phyloP scores from a whole-genome alignment of 2,113 vertebrate species.

The Scomber scombrus region DNA sequence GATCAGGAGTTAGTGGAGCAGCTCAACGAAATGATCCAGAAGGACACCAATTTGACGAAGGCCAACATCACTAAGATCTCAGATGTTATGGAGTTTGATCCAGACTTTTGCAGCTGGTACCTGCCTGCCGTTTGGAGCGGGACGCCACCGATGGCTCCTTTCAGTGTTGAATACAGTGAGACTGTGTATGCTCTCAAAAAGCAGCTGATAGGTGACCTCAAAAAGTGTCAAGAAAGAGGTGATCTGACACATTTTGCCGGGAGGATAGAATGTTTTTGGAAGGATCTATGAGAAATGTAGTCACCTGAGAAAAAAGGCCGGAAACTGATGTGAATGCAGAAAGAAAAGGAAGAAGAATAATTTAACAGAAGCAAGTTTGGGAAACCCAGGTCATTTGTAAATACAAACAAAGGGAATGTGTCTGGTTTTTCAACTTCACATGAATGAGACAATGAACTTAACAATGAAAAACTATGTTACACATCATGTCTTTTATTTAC shows the following conservation, averaged over 20 bases:
- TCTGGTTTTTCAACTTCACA: background rate
- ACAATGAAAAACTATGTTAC: background rate
- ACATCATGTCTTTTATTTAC: conserved; percentile 41
- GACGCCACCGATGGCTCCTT: conserved; percentile 70
- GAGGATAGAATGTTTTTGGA: conserved; percentile 55
- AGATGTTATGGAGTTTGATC: conserved; percentile 67
- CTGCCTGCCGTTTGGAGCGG: conserved; percentile 71
- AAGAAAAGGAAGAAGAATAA: background rate
- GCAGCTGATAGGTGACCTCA: conserved; percentile 41
- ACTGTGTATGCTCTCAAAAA: conserved; percentile 59
- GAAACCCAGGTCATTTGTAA: background rate
- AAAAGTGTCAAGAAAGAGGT: background rate
- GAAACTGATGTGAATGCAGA: background rate
- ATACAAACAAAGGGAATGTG: background rate
- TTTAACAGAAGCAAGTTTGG: background rate
- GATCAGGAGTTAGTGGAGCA: conserved; percentile 54
- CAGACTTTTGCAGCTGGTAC: conserved; percentile 61
- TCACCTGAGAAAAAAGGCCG: background rate
- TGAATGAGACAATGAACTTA: no score
- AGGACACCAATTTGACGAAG: conserved; percentile 57
- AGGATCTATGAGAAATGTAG: conserved; percentile 7
- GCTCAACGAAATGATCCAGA: conserved; percentile 57
- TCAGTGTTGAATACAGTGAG: conserved; percentile 61
- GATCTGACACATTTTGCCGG: conserved; percentile 56
- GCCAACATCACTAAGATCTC: conserved; percentile 46